A percentile compares a stretch with the other conserved stretches of the same genome.
Conservation (phyloP, 2,888 invertebrate species). For the Cabera pusaria region DNA sequence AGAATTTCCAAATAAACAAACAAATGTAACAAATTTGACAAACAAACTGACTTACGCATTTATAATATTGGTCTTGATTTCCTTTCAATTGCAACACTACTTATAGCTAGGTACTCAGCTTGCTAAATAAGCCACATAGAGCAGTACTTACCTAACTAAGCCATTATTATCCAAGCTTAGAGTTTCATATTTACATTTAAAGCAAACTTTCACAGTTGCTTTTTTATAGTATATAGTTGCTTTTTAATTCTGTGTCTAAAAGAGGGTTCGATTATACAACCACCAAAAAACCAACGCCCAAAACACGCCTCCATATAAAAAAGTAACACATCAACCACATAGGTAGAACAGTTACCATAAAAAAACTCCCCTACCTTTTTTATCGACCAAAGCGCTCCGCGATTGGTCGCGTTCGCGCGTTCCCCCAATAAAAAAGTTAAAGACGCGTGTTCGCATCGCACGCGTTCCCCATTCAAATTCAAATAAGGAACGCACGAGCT, state of each 20-base stretch:
- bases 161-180: no score
- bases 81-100: no score
- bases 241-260: constrained; percentile 2
- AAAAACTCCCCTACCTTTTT: constrained; percentile 75
- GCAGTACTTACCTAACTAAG: no score
- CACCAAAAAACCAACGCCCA: constrained; percentile 3
- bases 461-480: constrained; percentile 70
- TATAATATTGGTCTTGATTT: no score
- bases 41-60: no score
- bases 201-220: no score
- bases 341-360: constrained; percentile 45
- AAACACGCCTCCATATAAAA: constrained; percentile 59
- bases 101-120: no score
- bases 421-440: constrained; percentile 74
- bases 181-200: no score
- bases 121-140: no score
- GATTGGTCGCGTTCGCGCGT: constrained; percentile 62
- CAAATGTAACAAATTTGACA: no score
- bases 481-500: constrained; percentile 72
- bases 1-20: no score
- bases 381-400: constrained; percentile 50
- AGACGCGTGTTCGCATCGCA: constrained; percentile 66
- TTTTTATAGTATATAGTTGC: constrained; percentile 34
- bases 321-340: constrained; percentile 35
- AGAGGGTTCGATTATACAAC: background rate